A percentile compares a stretch with the other conserved stretches of the same genome.
Conservation (phyloP, 2,888 invertebrate species). For the Metallyticus violacea region DNA sequence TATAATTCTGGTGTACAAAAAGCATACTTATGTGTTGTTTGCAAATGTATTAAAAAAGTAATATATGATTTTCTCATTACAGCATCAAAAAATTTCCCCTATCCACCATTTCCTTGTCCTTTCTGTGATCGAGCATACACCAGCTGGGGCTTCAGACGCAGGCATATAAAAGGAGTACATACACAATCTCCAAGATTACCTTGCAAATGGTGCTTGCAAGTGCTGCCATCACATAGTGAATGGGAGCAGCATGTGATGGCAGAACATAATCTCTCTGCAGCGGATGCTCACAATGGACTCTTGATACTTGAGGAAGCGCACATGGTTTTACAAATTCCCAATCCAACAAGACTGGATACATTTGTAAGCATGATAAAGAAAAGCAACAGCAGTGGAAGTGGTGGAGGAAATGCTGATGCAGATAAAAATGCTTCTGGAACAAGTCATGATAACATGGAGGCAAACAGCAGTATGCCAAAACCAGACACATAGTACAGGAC, state of each 20-base stretch:
- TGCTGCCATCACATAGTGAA: slow-evolving; percentile 55
- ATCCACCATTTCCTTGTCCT: slow-evolving; percentile 59
- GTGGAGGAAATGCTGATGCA: background rate
- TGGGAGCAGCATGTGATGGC: slow-evolving; percentile 60
- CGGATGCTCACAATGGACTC: slow-evolving; percentile 58
- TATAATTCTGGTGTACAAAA: too few species aligned
- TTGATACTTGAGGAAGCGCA: slow-evolving; percentile 63
- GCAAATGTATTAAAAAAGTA: too few species aligned
- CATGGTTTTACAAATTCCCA: slow-evolving; percentile 50
- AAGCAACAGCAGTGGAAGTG: background rate
- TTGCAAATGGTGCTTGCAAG: slow-evolving; percentile 41
- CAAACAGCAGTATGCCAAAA: background rate
- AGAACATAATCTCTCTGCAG: slow-evolving; percentile 55
- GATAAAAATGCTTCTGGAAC: background rate
- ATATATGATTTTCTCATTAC: slow-evolving; percentile 2
- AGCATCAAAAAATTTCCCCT: slow-evolving; percentile 33
- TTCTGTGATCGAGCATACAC: slow-evolving; percentile 62
- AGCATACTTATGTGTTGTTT: too few species aligned
- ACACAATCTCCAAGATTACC: slow-evolving; percentile 45
- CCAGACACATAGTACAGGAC: background rate
- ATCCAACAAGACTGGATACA: slow-evolving; percentile 36
- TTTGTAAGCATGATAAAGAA: slow-evolving; percentile 33
- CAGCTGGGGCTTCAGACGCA: slow-evolving; percentile 61
- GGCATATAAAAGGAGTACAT: slow-evolving; percentile 62
- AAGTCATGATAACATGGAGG: background rate